These are phyloP conservation scores for Cremastobaeus sp. DNA, from an alignment of 2,888 invertebrate genomes.

Conservation along the genomic window DNA sequence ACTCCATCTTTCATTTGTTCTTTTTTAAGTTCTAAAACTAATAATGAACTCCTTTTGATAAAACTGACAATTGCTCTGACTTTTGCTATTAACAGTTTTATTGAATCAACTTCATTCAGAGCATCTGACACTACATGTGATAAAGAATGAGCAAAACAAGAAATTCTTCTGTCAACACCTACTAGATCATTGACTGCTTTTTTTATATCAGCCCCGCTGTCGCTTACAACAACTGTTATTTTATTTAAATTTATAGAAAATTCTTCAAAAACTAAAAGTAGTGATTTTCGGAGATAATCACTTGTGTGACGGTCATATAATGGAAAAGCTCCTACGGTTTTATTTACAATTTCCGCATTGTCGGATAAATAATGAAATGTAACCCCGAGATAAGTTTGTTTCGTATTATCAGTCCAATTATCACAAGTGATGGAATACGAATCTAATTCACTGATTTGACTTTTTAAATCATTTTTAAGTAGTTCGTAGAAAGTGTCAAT, in stretches of 20 bases:
- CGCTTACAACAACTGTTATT: too few relatives aligned
- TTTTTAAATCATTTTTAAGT: too few relatives aligned
- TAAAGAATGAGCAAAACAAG: background rate
- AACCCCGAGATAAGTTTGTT: too few relatives aligned
- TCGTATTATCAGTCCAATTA: too few relatives aligned
- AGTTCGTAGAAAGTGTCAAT: too few relatives aligned
- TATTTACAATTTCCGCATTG: too few relatives aligned
- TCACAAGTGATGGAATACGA: too few relatives aligned
- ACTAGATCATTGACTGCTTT: conserved; percentile 14
- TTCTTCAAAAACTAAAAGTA: background rate
- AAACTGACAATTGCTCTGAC: background rate
- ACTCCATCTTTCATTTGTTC: conserved; percentile 6
- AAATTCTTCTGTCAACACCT: background rate
- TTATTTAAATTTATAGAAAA: too few relatives aligned
- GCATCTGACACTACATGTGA: background rate
- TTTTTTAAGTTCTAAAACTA: background rate
- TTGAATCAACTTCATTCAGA: background rate
- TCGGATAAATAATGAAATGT: too few relatives aligned
- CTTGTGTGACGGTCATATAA: conserved; percentile 11
- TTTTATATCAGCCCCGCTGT: background rate
- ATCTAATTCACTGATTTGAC: too few relatives aligned
- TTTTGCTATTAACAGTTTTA: background rate
- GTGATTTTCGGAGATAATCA: conserved; percentile 4
- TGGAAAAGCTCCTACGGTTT: too few relatives aligned
- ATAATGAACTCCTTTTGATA: conserved; percentile 1